phyloP scores from a whole-genome alignment of 2,113 vertebrate genomes.

The Phainopepla nitens region DNA sequence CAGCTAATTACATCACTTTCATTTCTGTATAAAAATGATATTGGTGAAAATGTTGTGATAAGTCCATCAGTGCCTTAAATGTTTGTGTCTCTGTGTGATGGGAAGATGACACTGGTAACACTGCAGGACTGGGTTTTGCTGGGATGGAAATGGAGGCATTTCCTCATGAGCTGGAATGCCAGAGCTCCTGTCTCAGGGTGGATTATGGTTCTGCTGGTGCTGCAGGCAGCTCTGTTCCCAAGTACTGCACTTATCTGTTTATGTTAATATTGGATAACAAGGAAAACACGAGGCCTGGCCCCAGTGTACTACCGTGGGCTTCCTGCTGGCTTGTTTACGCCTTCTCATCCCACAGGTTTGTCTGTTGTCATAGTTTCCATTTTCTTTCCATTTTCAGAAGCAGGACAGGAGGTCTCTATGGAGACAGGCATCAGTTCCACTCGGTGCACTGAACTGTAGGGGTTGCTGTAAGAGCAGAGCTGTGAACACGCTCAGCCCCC shows the following conservation, averaged over 20 bases:
- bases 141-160: background rate
- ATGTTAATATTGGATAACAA: background rate
- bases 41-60: rapidly evolving
- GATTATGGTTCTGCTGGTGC: background rate
- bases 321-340: conserved; percentile 32
- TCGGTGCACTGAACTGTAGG: conserved; percentile 17
- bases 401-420: conserved; percentile 55
- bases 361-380: conserved; percentile 51
- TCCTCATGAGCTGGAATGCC: background rate
- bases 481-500: background rate
- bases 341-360: conserved; percentile 45
- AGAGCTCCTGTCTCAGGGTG: too few species aligned
- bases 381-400: background rate
- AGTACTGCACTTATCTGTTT: background rate
- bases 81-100: background rate
- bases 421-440: conserved; percentile 57
- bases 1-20: background rate
- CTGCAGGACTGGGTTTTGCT: rapidly evolving
- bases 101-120: rapidly evolving
- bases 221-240: rapidly evolving
- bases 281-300: conserved; percentile 12
- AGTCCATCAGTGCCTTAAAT: background rate
- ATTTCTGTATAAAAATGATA: background rate
- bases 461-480: conserved; percentile 56
- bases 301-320: background rate